Evolutionary conservation across 2,888 invertebrate genomes (phyloP).

Genomic region (Campaea margaritaria): DNA sequence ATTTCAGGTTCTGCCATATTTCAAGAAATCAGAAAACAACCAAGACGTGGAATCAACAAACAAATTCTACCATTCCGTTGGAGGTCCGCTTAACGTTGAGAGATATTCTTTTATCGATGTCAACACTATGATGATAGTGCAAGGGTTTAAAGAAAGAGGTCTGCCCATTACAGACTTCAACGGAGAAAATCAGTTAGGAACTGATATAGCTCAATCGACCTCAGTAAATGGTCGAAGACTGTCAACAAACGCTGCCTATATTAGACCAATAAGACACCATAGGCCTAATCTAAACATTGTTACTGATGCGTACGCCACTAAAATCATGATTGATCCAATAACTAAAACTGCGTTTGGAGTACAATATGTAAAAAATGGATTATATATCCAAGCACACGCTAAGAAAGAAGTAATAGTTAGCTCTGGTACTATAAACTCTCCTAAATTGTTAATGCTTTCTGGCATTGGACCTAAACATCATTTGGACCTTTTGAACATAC

Average conservation of each 20-base stretch:
- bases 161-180: slow-evolving; percentile 86
- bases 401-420: slow-evolving; percentile 87
- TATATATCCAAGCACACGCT: slow-evolving; percentile 72
- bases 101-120: slow-evolving; percentile 86
- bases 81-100: slow-evolving; percentile 88
- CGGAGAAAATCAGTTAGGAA: slow-evolving; percentile 84
- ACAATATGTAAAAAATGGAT: slow-evolving; percentile 70
- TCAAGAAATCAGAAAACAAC: slow-evolving; percentile 88
- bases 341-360: slow-evolving; percentile 78
- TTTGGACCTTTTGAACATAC: slow-evolving; percentile 77
- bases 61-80: slow-evolving; percentile 84
- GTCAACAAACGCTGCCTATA: slow-evolving; percentile 87
- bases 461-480: slow-evolving; percentile 87
- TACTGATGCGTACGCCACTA: slow-evolving; percentile 82
- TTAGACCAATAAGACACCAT: slow-evolving; percentile 86
- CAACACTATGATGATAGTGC: slow-evolving; percentile 83
- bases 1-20: slow-evolving; percentile 87
- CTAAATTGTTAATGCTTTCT: slow-evolving; percentile 87
- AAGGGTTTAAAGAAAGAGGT: slow-evolving; percentile 87
- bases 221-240: slow-evolving; percentile 85
- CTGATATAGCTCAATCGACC: slow-evolving; percentile 87
- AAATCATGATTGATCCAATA: slow-evolving; percentile 85
- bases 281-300: slow-evolving; percentile 81
- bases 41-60: slow-evolving; percentile 82
- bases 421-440: slow-evolving; percentile 86